phyloP scores from a whole-genome alignment of 1,140 invertebrate species.

The Laupala kohalensis region DNA sequence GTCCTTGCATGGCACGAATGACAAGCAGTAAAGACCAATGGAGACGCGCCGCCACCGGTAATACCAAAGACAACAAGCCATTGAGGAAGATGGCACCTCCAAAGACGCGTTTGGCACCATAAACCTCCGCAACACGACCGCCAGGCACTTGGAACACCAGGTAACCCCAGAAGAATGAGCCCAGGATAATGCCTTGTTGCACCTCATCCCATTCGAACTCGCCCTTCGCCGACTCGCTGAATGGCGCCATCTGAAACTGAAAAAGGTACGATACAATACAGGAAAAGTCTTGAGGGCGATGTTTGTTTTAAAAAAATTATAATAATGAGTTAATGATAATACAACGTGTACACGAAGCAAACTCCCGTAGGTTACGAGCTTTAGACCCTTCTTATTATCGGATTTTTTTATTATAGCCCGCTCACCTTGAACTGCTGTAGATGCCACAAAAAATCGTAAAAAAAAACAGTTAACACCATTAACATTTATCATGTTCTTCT shows the following conservation, averaged over 20 bases:
- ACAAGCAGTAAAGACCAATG: constrained; percentile 13
- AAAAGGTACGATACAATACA: no score
- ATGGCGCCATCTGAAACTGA: neutral
- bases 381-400: no score
- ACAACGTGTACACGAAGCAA: no score
- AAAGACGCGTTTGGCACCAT: constrained; percentile 31
- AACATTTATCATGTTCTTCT: no score
- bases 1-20: constrained; percentile 17
- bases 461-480: no score
- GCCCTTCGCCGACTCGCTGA: constrained; percentile 6
- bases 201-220: constrained; percentile 23
- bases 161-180: constrained; percentile 37
- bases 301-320: no score
- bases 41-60: constrained; percentile 28
- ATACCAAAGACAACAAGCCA: constrained; percentile 32
- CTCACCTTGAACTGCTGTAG: no score
- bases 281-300: no score
- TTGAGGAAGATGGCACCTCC: constrained; percentile 32
- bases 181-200: constrained; percentile 28
- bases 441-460: no score
- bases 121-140: constrained; percentile 30
- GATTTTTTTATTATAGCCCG: no score
- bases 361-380: no score
- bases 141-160: constrained; percentile 35
- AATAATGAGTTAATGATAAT: no score